These are phyloP conservation scores for Hipparchia semele DNA, from an alignment of 2,888 invertebrate genomes.

Conservation along the genomic window DNA sequence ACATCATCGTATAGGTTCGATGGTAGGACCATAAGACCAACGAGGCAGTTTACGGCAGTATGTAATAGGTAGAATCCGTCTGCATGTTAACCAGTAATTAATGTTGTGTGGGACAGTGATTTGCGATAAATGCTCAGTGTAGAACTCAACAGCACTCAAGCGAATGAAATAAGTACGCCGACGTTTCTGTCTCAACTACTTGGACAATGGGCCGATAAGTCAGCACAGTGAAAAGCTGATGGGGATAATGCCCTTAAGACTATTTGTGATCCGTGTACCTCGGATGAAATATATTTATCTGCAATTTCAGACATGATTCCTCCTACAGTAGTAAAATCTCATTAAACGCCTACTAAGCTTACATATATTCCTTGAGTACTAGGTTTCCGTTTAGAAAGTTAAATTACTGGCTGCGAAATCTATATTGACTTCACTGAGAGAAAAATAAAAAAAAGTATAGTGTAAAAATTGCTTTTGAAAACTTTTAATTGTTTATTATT, in stretches of 20 bases:
- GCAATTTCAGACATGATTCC: conserved; percentile 23
- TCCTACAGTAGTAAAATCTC: conserved; percentile 21
- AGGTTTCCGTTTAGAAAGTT: conserved; percentile 1
- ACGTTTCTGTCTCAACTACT: conserved; percentile 33
- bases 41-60: too few relatives aligned
- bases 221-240: conserved; percentile 39
- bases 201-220: conserved; percentile 44
- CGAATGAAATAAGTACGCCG: conserved; percentile 33
- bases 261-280: conserved; percentile 15
- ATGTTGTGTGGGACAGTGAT: conserved; percentile 38
- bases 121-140: conserved; percentile 33
- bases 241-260: conserved; percentile 26
- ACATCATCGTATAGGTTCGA: too few relatives aligned
- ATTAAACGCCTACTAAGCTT: conserved; percentile 14
- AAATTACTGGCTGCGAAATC: too few relatives aligned
- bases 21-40: too few relatives aligned
- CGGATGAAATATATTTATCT: conserved; percentile 28
- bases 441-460: neutral
- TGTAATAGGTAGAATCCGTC: neutral
- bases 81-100: conserved; percentile 38
- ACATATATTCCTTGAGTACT: neutral
- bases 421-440: neutral
- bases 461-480: neutral
- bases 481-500: conserved; percentile 6
- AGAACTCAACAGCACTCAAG: conserved; percentile 34